Conservation (phyloP, 2,888 invertebrate genomes). For the Beris morrisii region DNA sequence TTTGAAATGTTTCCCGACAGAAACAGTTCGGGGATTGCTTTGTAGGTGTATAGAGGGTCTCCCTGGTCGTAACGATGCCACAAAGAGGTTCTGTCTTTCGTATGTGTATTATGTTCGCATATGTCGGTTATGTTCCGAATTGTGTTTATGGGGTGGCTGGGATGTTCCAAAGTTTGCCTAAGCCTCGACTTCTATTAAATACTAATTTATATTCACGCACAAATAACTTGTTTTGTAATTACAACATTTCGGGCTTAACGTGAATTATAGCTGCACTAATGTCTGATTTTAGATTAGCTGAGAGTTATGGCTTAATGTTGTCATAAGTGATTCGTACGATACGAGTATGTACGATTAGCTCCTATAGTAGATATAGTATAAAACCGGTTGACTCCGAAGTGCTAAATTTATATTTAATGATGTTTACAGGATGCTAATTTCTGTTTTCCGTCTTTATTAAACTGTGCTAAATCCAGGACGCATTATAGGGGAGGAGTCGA, state of each 20-base stretch:
- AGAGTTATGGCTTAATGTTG: slow-evolving; percentile 31
- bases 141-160: neutral
- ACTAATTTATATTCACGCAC: slow-evolving; percentile 39
- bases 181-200: slow-evolving; percentile 36
- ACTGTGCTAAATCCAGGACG: neutral
- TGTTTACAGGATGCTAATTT: slow-evolving; percentile 32
- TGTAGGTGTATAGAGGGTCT: too few species aligned
- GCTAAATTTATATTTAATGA: slow-evolving; percentile 35
- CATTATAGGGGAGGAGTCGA: too few species aligned
- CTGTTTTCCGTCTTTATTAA: slow-evolving; percentile 33
- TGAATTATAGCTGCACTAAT: slow-evolving; percentile 33
- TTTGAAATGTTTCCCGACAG: too few species aligned
- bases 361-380: neutral
- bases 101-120: too few species aligned
- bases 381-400: slow-evolving; percentile 27
- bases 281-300: slow-evolving; percentile 33
- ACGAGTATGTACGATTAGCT: neutral
- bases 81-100: too few species aligned
- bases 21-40: too few species aligned
- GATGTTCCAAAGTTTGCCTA: slow-evolving; percentile 25
- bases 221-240: slow-evolving; percentile 36
- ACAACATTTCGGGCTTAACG: slow-evolving; percentile 32
- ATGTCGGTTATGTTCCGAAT: too few species aligned
- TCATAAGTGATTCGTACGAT: slow-evolving; percentile 26
- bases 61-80: too few species aligned